Conservation (phyloP, 2,888 invertebrate species). For the Helleia helle region DNA sequence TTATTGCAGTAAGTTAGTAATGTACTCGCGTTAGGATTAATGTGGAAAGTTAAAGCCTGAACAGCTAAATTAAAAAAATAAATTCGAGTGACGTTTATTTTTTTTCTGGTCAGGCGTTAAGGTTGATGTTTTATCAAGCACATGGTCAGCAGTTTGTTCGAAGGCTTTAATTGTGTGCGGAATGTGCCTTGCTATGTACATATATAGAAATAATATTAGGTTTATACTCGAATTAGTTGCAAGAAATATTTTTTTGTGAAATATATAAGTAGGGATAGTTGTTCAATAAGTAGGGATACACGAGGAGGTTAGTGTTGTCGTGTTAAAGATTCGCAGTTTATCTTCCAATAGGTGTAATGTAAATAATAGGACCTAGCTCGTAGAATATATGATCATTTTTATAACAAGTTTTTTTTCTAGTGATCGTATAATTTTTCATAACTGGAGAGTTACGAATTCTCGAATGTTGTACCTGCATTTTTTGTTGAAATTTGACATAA, state of each 20-base stretch:
- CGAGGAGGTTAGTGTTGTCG: conserved; percentile 57
- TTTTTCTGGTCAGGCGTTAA: conserved; percentile 38
- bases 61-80: conserved; percentile 15
- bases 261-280: conserved; percentile 64
- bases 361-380: conserved; percentile 58
- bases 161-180: conserved; percentile 71
- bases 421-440: conserved; percentile 64
- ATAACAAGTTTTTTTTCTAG: conserved; percentile 57
- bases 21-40: conserved; percentile 45
- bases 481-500: conserved; percentile 70
- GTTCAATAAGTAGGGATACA: conserved; percentile 55
- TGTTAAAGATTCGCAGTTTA: conserved; percentile 73
- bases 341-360: conserved; percentile 70
- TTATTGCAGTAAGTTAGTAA: conserved; percentile 64
- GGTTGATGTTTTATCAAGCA: conserved; percentile 65
- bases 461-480: conserved; percentile 76
- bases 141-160: conserved; percentile 56
- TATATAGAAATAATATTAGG: conserved; percentile 59
- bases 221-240: conserved; percentile 73
- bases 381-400: conserved; percentile 60
- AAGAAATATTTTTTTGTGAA: conserved; percentile 70
- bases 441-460: conserved; percentile 70
- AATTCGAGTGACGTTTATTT: conserved; percentile 21
- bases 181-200: conserved; percentile 74
- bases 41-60: conserved; percentile 23